Evolutionary conservation across 1,140 invertebrate species (phyloP).

Genomic region (Triops longicaudatus): DNA sequence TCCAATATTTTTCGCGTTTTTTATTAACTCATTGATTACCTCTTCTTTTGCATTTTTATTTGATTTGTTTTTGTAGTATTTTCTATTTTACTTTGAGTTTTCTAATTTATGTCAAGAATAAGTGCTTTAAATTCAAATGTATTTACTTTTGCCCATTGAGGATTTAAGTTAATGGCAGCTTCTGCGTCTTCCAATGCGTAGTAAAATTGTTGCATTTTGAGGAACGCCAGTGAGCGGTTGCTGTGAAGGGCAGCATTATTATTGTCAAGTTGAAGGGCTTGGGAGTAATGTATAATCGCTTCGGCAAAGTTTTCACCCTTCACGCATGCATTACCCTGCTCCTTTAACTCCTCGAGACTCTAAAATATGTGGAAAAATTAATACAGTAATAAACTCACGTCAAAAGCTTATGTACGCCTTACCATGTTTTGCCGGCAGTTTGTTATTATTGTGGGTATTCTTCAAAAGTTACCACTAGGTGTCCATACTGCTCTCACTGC

Average conservation of each 20-base stretch:
- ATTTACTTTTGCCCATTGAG: conserved; percentile 67
- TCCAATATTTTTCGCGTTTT: too few species aligned
- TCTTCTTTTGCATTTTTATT: too few species aligned
- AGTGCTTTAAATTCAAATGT: not conserved
- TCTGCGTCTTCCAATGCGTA: conserved; percentile 68
- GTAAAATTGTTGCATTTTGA: conserved; percentile 66
- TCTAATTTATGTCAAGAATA: not conserved
- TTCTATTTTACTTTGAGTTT: too few species aligned
- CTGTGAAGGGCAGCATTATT: conserved; percentile 63
- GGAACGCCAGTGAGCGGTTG: conserved; percentile 67
- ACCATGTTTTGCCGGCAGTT: too few species aligned
- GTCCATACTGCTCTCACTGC: too few species aligned
- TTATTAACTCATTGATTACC: too few species aligned
- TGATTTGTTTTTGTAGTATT: too few species aligned
- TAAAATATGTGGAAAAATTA: conserved; percentile 29
- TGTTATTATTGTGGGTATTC: too few species aligned
- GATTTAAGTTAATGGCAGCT: conserved; percentile 60
- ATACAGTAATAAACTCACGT: too few species aligned
- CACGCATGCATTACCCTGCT: conserved; percentile 64
- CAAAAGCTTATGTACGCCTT: too few species aligned
- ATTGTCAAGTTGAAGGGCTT: conserved; percentile 65
- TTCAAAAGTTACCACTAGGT: too few species aligned
- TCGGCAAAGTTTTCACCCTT: conserved; percentile 62
- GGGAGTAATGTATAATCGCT: conserved; percentile 67
- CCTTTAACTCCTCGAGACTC: conserved; percentile 51